Conservation (phyloP, 2,888 invertebrate species). For the Eupithecia centaureata region DNA sequence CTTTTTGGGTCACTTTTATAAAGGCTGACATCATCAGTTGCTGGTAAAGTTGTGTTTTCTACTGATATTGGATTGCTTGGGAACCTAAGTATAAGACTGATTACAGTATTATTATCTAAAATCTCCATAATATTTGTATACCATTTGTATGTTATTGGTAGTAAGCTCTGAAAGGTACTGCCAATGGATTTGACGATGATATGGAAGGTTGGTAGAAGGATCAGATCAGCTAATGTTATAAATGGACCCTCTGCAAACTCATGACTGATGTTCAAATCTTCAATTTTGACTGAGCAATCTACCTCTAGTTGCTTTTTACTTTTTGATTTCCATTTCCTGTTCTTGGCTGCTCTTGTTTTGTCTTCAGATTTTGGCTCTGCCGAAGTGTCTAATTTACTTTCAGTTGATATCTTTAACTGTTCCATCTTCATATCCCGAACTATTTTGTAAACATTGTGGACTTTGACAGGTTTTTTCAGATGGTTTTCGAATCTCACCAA, state of each 20-base stretch:
- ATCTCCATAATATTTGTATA: constrained; percentile 68
- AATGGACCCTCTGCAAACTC: constrained; percentile 92
- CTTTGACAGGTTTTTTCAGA: constrained; percentile 90
- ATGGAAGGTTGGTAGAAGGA: constrained; percentile 89
- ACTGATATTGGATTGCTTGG: constrained; percentile 28
- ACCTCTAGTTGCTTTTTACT: constrained; percentile 66
- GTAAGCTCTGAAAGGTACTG: constrained; percentile 59
- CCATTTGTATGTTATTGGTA: constrained; percentile 88
- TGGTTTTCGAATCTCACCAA: constrained; percentile 92
- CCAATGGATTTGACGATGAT: constrained; percentile 82
- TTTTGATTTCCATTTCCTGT: constrained; percentile 80
- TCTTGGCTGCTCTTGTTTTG: constrained; percentile 59
- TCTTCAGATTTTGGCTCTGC: constrained; percentile 38
- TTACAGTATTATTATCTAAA: constrained; percentile 49
- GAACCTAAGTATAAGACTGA: constrained; percentile 45
- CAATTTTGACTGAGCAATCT: constrained; percentile 75
- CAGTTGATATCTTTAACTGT: constrained; percentile 45
- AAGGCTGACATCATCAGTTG: constrained; percentile 85
- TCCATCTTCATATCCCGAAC: constrained; percentile 83
- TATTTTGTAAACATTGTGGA: constrained; percentile 93
- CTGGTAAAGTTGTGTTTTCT: constrained; percentile 68
- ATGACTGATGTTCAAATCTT: constrained; percentile 85
- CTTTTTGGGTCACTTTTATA: constrained; percentile 91
- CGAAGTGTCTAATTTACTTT: constrained; percentile 43
- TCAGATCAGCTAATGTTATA: constrained; percentile 92